These are phyloP conservation scores for Sterrhoptilus dennistouni DNA, from an alignment of 2,113 vertebrate species.

Conservation along the genomic window DNA sequence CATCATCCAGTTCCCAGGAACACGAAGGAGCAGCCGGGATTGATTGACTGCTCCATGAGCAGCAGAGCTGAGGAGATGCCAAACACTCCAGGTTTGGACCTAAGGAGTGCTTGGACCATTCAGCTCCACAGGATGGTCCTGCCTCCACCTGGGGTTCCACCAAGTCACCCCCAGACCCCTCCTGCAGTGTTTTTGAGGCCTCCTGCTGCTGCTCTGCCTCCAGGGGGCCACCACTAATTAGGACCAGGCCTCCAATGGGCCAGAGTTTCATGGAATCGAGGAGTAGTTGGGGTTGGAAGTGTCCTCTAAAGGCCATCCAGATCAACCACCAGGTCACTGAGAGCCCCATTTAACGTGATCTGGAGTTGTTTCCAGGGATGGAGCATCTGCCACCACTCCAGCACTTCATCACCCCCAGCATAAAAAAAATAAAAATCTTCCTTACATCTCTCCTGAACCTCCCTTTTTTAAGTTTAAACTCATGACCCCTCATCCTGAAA, in stretches of 20 bases:
- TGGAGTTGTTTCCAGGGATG: background rate
- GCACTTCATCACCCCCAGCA: accelerated
- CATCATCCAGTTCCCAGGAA: background rate
- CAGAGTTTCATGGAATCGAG: background rate
- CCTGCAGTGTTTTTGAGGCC: background rate
- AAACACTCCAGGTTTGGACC: background rate
- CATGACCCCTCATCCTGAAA: accelerated
- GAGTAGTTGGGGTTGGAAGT: background rate
- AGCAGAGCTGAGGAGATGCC: background rate
- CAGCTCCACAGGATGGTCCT: background rate
- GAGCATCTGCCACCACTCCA: background rate
- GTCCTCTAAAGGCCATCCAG: background rate
- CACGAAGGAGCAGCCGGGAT: accelerated
- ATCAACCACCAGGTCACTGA: background rate
- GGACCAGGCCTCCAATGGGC: background rate
- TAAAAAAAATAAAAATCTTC: background rate
- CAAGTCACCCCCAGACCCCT: background rate
- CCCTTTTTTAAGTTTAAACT: background rate
- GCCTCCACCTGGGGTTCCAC: background rate
- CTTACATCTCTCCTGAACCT: accelerated
- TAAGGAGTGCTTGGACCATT: background rate
- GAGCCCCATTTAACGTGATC: accelerated
- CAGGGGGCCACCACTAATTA: background rate
- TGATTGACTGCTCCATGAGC: background rate
- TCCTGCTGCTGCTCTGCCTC: background rate